These are phyloP conservation scores for Lasioglossum baleicum DNA, from an alignment of 1,140 invertebrate species.

Conservation along the genomic window DNA sequence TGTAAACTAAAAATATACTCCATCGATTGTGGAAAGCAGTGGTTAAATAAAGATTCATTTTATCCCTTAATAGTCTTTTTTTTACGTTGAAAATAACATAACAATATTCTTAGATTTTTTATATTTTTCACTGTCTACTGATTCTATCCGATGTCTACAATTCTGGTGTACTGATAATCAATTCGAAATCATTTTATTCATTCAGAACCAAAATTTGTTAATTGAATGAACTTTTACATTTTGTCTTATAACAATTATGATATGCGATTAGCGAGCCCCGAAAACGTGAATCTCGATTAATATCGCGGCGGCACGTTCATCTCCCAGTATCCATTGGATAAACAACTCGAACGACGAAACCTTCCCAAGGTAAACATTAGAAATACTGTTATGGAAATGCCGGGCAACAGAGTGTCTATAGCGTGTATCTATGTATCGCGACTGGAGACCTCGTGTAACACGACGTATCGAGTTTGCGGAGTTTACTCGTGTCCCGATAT, in stretches of 20 bases:
- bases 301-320: neutral
- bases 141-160: too few species aligned
- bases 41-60: too few species aligned
- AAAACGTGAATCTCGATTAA: neutral
- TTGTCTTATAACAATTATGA: neutral
- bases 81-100: too few species aligned
- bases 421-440: slow-evolving; percentile 4
- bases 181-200: too few species aligned
- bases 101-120: too few species aligned
- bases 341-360: neutral
- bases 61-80: too few species aligned
- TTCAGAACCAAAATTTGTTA: too few species aligned
- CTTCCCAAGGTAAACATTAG: neutral
- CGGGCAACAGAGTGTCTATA: neutral
- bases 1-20: too few species aligned
- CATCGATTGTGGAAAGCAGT: too few species aligned
- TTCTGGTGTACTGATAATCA: too few species aligned
- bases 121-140: too few species aligned
- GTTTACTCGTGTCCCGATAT: slow-evolving; percentile 43
- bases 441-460: slow-evolving; percentile 15
- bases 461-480: slow-evolving; percentile 42
- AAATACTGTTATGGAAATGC: slow-evolving; percentile 44
- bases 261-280: neutral
- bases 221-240: too few species aligned
- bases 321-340: neutral